Evolutionary conservation across 2,888 invertebrate genomes (phyloP), one percentile per base, ranked within the genome.

Genomic region (Hipparchia sbordonii): DNA sequence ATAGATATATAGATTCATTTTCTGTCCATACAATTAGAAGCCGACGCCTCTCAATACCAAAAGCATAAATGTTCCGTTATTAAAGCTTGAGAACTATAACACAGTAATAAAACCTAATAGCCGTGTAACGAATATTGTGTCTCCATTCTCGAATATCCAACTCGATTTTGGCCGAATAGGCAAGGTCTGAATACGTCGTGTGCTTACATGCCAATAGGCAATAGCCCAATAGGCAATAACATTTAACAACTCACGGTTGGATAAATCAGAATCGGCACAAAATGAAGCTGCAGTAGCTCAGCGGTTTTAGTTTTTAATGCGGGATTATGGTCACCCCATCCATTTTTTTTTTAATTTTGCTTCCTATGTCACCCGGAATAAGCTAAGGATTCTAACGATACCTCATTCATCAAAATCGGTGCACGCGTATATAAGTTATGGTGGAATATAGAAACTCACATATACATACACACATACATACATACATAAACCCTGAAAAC

Each of bases 221-320:
- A 60, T 39, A 60, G 48, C 48, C 33, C 60, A 60, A 60, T 60
- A 39, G 60, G 60, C 60, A 33, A 60, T 39, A 60, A 60, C 33
- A 60, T 60, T 9, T 0, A 60, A 60, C 60, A 60, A 39, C 6
- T 56, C 4, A 60, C 10, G 33, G 39, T 5, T 60, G 39, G 10
- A 39, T 60, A 39, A 5, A 12, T 33, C 9, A 39, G 39, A 39
- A 39, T 33, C 60, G 10, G 10, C 60, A 60, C 33, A 33, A 60
- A 23, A 33, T 39, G n/a, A 56, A 56, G n/a, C n/a, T 3, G 2
- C n/a, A n/a, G n/a, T 56, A 13, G n/a, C 5, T 56, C 5, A n/a
- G n/a, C 23, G 23, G 1, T 23, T 23, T 23, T 23, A 23, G 23
- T 23, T 23, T 23, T 23, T 23, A 23, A 23, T 23, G 23, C 23